Percentiles rank a stretch among this genome's conserved stretches.
phyloP scores from a whole-genome alignment of 2,888 invertebrate genomes.

The Lepidonotus clava region DNA sequence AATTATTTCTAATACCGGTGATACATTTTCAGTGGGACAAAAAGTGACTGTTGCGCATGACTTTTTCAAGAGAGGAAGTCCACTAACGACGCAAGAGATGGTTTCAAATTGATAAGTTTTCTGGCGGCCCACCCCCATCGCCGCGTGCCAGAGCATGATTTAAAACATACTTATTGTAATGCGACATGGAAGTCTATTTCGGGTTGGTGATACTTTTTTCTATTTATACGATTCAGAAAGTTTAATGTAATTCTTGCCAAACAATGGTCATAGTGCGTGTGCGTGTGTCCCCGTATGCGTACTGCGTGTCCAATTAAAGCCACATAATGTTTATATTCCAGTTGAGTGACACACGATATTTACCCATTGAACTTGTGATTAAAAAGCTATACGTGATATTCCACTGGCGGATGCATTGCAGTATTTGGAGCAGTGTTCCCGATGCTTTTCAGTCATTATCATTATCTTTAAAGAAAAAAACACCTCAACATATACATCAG shows the following conservation, averaged over 20 bases:
- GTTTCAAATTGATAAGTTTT: conserved; percentile 36
- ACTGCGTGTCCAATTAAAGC: not conserved
- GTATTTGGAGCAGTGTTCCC: no score
- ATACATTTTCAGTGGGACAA: conserved; percentile 43
- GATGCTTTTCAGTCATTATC: not conserved
- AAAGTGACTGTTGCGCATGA: conserved; percentile 33
- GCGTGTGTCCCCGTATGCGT: not conserved
- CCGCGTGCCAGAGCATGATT: conserved; percentile 34
- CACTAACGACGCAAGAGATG: not conserved
- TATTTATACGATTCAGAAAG: not conserved
- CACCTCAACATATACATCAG: not conserved
- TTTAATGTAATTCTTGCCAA: not conserved
- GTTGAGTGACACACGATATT: not conserved
- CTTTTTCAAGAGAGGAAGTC: conserved; percentile 22
- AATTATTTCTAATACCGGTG: conserved; percentile 47
- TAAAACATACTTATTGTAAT: conserved; percentile 42
- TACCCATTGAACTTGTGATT: not conserved
- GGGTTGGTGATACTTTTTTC: not conserved
- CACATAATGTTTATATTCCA: not conserved
- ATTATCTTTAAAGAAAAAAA: conserved; percentile 1
- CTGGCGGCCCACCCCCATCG: not conserved
- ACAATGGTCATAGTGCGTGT: not conserved
- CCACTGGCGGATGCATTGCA: no score
- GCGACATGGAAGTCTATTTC: not conserved
- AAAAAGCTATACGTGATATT: no score